These are phyloP conservation scores for Drosophila teissieri DNA, from an alignment of 1,140 invertebrate genomes.

Conservation along the genomic window DNA sequence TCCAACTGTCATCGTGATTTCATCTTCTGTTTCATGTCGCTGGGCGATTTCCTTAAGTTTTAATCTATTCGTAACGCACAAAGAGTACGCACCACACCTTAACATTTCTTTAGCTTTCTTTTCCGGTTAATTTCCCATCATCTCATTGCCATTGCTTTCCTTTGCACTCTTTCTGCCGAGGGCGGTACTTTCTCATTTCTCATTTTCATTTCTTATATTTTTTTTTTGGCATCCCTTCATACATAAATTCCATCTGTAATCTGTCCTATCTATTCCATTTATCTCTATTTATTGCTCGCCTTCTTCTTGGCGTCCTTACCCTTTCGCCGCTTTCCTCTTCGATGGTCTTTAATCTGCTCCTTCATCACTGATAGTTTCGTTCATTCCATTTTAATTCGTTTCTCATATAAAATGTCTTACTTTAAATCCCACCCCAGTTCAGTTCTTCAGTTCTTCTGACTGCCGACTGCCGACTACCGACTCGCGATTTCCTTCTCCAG, in stretches of 20 bases:
- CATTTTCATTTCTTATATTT: not conserved
- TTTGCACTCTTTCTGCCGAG: not conserved
- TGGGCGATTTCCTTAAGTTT: conserved; percentile 23
- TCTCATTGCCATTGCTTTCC: conserved; percentile 3
- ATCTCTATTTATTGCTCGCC: conserved; percentile 45
- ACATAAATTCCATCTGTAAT: conserved; percentile 48
- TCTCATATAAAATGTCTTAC: conserved; percentile 63
- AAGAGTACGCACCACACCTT: conserved; percentile 5
- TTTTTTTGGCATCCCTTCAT: not conserved
- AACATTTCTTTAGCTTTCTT: conserved; percentile 8
- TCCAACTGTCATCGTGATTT: conserved; percentile 9
- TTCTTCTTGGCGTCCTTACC: not conserved
- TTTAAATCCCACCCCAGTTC: conserved; percentile 20
- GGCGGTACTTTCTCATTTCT: not conserved
- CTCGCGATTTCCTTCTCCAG: not conserved
- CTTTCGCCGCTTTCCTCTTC: not conserved
- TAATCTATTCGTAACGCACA: conserved; percentile 10
- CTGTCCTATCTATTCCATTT: conserved; percentile 51
- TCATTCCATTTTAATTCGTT: conserved; percentile 58
- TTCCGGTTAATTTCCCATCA: conserved; percentile 40
- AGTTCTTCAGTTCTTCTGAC: too few relatives aligned
- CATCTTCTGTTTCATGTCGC: conserved; percentile 4
- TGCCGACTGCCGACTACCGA: not conserved
- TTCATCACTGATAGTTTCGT: conserved; percentile 44
- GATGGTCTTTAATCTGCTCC: conserved; percentile 24